Evolutionary conservation across 2,888 invertebrate species (phyloP), one percentile per base, ranked within the genome.

Genomic region (Mantis religiosa): DNA sequence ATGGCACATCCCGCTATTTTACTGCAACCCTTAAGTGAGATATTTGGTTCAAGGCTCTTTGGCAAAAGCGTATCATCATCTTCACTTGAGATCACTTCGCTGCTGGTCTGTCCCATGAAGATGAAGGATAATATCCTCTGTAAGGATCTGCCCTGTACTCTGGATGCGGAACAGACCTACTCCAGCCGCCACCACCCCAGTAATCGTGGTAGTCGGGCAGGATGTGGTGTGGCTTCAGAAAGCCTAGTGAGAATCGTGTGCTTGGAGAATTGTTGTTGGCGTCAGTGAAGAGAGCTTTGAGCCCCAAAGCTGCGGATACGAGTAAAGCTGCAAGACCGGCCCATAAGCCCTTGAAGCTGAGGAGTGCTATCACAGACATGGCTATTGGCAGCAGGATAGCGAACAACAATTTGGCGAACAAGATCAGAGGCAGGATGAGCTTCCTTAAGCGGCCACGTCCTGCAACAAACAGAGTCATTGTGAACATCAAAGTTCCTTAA

Each of bases 281-380:
- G n/a, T 81, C 41, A 14, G 82, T 28, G 82, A 91, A 84, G 82
- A 91, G 90, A 15, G 90, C 90, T 30, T 90, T 90, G 28, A 92
- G 90, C 1, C 91, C 91, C 41, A 92, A 89, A 7, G 91, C 91
- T 28, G 90, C 95, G 34, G 96, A 95, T 82, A 96, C 93, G 82
- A 95, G 93, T 90, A 96, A 93, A 47, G 96, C 95, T 90, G 95
- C 93, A 84, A 95, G 92, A 87, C 96, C 95, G 54, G 95, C 94
- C 89, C 95, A 95, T 88, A 96, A 93, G 88, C 95, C 96, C 92
- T 96, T 96, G 91, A 96, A 94, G 14, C 96, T 95, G 87, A 96
- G 94, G 90, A 96, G 92, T n/a, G 95, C 95, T 85, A 96, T 94
- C 89, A 94, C 92, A 34, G 95, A 94, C 90, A 96, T 93, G 85